These are phyloP conservation scores for Chitala chitala DNA, from an alignment of 2,113 vertebrate species.

Conservation along the genomic window DNA sequence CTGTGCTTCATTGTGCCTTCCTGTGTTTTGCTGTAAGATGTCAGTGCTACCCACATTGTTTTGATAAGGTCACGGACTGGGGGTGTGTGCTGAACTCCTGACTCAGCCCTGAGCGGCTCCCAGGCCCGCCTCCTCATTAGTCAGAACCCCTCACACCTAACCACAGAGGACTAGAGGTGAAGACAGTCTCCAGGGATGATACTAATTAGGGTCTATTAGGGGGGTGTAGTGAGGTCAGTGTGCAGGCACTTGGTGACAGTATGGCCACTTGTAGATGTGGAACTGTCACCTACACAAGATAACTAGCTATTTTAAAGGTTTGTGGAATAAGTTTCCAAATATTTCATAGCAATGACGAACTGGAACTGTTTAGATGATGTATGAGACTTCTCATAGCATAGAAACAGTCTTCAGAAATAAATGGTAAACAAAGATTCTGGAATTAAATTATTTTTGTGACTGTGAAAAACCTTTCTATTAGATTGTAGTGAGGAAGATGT, in stretches of 20 bases:
- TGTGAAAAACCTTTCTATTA: not conserved
- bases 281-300: constrained; percentile 39
- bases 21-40: constrained; percentile 10
- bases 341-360: not conserved
- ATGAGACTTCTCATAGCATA: too few relatives aligned
- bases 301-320: constrained; percentile 59
- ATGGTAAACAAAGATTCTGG: too few relatives aligned
- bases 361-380: not conserved
- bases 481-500: not conserved
- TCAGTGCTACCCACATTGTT: constrained; percentile 21
- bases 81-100: constrained; percentile 7
- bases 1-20: not conserved
- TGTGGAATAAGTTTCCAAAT: constrained; percentile 69
- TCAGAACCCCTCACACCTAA: constrained; percentile 49
- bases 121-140: too few relatives aligned
- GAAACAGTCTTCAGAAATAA: too few relatives aligned
- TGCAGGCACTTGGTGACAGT: not conserved
- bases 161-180: constrained; percentile 50
- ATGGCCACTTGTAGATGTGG: not conserved
- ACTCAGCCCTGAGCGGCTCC: constrained; percentile 38
- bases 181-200: constrained; percentile 44
- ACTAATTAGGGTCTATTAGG: not conserved
- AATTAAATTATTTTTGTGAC: too few relatives aligned
- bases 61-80: constrained; percentile 23
- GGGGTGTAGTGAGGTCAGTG: not conserved